Evolutionary conservation across 2,888 invertebrate species (phyloP).

Genomic region (Xylota sylvarum): DNA sequence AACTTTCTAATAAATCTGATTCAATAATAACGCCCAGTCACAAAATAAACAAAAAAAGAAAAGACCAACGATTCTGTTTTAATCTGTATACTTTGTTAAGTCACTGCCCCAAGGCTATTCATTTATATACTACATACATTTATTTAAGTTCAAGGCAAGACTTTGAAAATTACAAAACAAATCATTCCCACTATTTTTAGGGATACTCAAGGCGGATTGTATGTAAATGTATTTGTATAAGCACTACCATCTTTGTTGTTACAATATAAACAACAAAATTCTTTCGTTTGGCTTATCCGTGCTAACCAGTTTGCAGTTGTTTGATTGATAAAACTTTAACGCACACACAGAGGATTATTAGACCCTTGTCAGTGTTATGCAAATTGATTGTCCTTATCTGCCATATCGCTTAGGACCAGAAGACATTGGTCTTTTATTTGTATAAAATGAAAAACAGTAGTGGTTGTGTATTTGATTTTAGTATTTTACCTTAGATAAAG

Average conservation of each 20-base stretch:
- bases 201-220: background rate
- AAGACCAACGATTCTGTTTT: background rate
- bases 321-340: conserved; percentile 49
- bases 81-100: conserved; percentile 7
- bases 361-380: conserved; percentile 48
- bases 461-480: too few species aligned
- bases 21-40: conserved; percentile 5
- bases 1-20: conserved; percentile 11
- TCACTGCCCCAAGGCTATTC: background rate
- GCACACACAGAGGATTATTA: background rate
- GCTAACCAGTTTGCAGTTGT: conserved; percentile 23
- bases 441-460: too few species aligned
- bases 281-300: conserved; percentile 12
- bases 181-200: background rate
- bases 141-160: conserved; percentile 10
- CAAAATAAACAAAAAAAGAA: conserved; percentile 5
- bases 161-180: conserved; percentile 3
- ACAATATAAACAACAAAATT: conserved; percentile 16
- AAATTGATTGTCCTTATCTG: conserved; percentile 48
- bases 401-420: background rate
- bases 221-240: background rate
- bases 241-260: background rate
- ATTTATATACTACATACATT: background rate
- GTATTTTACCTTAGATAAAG: too few species aligned
- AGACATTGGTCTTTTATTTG: background rate